Conservation (phyloP, 1,140 invertebrate genomes). For the Apolygus lucorum region DNA sequence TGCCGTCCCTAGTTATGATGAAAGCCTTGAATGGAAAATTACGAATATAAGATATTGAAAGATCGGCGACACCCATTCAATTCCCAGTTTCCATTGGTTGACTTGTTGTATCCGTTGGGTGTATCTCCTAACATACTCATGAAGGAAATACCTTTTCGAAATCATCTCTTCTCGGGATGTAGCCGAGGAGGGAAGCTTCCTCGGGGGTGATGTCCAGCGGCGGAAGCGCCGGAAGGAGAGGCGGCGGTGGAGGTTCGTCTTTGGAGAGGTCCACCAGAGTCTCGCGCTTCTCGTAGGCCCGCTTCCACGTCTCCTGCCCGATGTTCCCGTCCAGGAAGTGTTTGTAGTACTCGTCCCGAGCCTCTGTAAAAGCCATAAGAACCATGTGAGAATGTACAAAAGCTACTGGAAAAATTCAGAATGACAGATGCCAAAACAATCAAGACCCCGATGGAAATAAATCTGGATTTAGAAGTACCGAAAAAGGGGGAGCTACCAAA, state of each 20-base stretch:
- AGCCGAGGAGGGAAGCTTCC: conserved; percentile 72
- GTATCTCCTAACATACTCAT: too few species aligned
- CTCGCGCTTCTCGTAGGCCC: conserved; percentile 41
- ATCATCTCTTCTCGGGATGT: conserved; percentile 91
- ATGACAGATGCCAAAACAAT: too few species aligned
- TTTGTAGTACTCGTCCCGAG: conserved; percentile 83
- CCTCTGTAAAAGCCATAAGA: conserved; percentile 50
- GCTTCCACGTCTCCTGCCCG: conserved; percentile 71
- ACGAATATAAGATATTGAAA: too few species aligned
- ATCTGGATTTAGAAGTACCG: too few species aligned
- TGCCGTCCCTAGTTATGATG: too few species aligned
- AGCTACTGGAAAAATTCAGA: too few species aligned
- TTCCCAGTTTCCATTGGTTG: too few species aligned
- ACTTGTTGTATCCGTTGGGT: too few species aligned
- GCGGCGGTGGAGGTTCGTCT: conserved; percentile 51
- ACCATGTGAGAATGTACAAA: neutral
- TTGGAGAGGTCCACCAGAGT: conserved; percentile 48
- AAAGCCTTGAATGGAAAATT: too few species aligned
- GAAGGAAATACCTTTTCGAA: conserved; percentile 90
- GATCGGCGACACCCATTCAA: too few species aligned
- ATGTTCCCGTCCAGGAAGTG: conserved; percentile 84
- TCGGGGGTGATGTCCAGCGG: conserved; percentile 68
- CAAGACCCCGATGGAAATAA: too few species aligned
- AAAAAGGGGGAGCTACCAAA: too few species aligned
- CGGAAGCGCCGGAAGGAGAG: conserved; percentile 66